Evolutionary conservation across 2,113 vertebrate genomes (phyloP).

Genomic region (Damaliscus lunatus): DNA sequence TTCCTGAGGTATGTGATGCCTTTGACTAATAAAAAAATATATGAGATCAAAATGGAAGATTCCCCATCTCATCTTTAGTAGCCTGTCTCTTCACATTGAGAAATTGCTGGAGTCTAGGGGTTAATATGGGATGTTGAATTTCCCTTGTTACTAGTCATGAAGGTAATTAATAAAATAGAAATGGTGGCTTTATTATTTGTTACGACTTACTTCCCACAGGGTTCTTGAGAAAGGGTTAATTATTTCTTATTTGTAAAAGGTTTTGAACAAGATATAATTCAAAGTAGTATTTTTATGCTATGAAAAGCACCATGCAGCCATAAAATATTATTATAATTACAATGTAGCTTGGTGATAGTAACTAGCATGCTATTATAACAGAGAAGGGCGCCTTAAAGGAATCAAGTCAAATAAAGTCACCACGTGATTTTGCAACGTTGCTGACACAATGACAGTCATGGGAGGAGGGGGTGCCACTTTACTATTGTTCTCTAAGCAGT

Average conservation of each 20-base stretch:
- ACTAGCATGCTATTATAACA: slow-evolving; percentile 59
- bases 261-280: slow-evolving; percentile 55
- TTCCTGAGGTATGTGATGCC: not conserved
- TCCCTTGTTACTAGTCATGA: not conserved
- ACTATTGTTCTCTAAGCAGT: slow-evolving; percentile 66
- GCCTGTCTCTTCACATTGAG: not conserved
- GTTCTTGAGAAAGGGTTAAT: slow-evolving; percentile 66
- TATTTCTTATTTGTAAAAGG: slow-evolving; percentile 58
- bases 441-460: slow-evolving; percentile 68
- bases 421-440: slow-evolving; percentile 44
- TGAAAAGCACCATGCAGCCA: slow-evolving; percentile 64
- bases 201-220: not conserved
- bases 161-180: slow-evolving; percentile 22
- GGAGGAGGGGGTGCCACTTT: slow-evolving; percentile 47
- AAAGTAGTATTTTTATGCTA: slow-evolving; percentile 63
- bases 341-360: slow-evolving; percentile 53
- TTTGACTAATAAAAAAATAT: not conserved
- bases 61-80: not conserved
- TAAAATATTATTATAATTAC: slow-evolving; percentile 76
- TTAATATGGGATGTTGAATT: not conserved
- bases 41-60: not conserved
- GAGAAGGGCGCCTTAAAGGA: slow-evolving; percentile 53
- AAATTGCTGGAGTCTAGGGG: not conserved
- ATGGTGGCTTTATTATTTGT: not conserved
- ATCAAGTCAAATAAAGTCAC: slow-evolving; percentile 58